A percentile compares a stretch with the other conserved stretches of the same genome.
Conservation (phyloP, 2,797 vertebrate species). For the Bufotes viridis region DNA sequence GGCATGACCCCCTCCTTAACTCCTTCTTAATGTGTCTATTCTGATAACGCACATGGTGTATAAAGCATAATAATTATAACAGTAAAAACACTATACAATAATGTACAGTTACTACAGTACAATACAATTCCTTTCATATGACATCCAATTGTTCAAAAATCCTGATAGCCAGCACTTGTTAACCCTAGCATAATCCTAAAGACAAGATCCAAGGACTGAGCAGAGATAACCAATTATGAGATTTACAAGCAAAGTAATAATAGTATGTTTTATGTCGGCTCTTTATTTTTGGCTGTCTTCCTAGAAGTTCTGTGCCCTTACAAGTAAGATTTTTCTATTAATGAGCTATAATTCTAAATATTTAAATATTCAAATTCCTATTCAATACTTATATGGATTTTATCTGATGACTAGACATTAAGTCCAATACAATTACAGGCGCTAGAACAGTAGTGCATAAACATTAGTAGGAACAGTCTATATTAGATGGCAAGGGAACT, state of each 20-base stretch:
- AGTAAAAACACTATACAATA: background rate
- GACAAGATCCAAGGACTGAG: background rate
- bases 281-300: constrained; percentile 4
- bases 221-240: background rate
- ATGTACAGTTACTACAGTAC: background rate
- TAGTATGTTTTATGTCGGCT: background rate
- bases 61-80: background rate
- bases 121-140: background rate
- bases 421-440: too few relatives aligned
- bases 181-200: background rate
- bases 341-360: background rate
- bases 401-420: too few relatives aligned
- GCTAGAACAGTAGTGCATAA: too few relatives aligned
- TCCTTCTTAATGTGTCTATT: background rate
- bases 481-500: too few relatives aligned
- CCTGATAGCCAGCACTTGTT: background rate
- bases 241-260: background rate
- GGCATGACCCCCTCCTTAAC: background rate
- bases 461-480: too few relatives aligned
- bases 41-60: background rate
- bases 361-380: background rate
- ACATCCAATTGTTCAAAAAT: constrained; percentile 2
- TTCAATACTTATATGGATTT: background rate
- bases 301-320: background rate
- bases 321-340: background rate